These are phyloP conservation scores for Alsophila aescularia DNA, from an alignment of 2,888 invertebrate genomes.

Conservation along the genomic window DNA sequence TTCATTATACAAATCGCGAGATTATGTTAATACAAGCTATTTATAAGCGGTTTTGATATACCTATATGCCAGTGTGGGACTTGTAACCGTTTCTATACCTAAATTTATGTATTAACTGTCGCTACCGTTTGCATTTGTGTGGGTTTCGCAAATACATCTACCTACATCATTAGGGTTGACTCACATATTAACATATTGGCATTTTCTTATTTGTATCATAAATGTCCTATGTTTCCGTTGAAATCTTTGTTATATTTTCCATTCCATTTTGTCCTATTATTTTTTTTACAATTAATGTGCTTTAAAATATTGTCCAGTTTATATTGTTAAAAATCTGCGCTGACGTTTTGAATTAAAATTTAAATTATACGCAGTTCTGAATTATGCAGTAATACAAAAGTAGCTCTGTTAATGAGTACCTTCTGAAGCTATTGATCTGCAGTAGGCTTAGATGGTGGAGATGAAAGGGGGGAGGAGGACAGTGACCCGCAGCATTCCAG, in stretches of 20 bases:
- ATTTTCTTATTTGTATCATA: conserved; percentile 50
- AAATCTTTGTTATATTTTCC: conserved; percentile 1
- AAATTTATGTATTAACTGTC: conserved; percentile 73
- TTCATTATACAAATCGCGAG: conserved; percentile 79
- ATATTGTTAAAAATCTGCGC: conserved; percentile 5
- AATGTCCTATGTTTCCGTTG: conserved; percentile 46
- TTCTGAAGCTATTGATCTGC: conserved; percentile 72
- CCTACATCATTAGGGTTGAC: conserved; percentile 57
- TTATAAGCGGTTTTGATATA: conserved; percentile 80
- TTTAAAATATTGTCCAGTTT: neutral
- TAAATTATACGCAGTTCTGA: neutral
- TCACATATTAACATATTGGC: conserved; percentile 56
- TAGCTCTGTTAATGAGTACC: conserved; percentile 60
- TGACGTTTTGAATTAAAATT: neutral
- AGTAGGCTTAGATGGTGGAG: conserved; percentile 70
- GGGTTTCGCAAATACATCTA: conserved; percentile 67
- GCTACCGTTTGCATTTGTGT: conserved; percentile 78
- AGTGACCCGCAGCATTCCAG: conserved; percentile 79
- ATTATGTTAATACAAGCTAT: conserved; percentile 79
- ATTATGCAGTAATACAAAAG: conserved; percentile 33
- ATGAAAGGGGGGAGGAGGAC: conserved; percentile 70
- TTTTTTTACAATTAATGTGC: neutral
- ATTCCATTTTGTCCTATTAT: neutral
- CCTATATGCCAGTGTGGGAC: conserved; percentile 62
- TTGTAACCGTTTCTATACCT: conserved; percentile 70